A percentile compares a stretch with the other conserved stretches of the same genome.
Evolutionary conservation across 23 tunicate genomes (phyloP).

Genomic region (Phallusia fumigata): DNA sequence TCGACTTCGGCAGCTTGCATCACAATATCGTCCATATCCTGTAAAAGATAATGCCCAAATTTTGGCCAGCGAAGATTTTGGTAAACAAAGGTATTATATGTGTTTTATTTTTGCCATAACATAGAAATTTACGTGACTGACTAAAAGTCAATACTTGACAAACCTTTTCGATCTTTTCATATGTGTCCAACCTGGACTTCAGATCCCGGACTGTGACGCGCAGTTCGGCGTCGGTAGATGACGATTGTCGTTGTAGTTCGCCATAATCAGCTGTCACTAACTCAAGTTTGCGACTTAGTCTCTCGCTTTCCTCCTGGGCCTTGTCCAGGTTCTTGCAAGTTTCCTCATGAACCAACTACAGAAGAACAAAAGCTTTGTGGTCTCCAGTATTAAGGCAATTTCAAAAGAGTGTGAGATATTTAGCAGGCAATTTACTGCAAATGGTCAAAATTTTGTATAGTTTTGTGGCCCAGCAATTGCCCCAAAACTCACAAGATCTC

Average conservation of each 20-base stretch:
- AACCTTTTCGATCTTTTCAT: slow-evolving; percentile 83
- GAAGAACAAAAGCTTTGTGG: too few species aligned
- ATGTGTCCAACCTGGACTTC: slow-evolving; percentile 36
- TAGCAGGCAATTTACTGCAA: too few species aligned
- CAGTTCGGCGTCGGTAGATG: slow-evolving; percentile 56
- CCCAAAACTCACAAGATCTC: too few species aligned
- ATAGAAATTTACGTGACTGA: background rate
- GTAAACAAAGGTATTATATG: too few species aligned
- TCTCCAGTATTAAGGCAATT: too few species aligned
- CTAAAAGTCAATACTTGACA: too few species aligned
- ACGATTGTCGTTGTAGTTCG: slow-evolving; percentile 63
- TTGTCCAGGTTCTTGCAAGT: slow-evolving; percentile 68
- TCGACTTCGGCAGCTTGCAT: slow-evolving; percentile 94
- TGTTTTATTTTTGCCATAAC: too few species aligned
- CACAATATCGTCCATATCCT: slow-evolving; percentile 93
- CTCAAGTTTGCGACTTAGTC: slow-evolving; percentile 62
- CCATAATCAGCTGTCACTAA: slow-evolving; percentile 71
- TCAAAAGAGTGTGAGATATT: too few species aligned
- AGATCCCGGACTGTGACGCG: slow-evolving; percentile 40
- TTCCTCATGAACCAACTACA: slow-evolving; percentile 86
- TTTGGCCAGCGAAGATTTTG: too few species aligned
- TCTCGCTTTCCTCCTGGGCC: slow-evolving; percentile 49
- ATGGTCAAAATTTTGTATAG: too few species aligned
- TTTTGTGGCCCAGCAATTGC: too few species aligned
- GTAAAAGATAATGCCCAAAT: too few species aligned